Percentiles rank a stretch among this genome's conserved stretches.
phyloP scores from a whole-genome alignment of 1,140 invertebrate species.

The Parapsyche elsis region DNA sequence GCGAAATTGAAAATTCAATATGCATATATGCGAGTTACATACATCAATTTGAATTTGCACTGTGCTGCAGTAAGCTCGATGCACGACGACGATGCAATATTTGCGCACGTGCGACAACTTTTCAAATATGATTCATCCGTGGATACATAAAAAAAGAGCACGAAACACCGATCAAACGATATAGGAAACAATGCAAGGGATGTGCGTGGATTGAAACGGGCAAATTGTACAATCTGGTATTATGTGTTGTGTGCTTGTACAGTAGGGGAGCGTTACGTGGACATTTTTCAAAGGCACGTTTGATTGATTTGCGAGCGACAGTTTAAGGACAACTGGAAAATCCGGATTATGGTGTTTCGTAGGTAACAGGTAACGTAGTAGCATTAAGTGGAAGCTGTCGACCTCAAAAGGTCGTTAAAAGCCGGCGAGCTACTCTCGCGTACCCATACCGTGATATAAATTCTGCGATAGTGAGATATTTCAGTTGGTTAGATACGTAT shows the following conservation, averaged over 20 bases:
- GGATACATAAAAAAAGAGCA: too few relatives aligned
- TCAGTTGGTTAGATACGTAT: too few relatives aligned
- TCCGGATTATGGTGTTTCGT: conserved; percentile 41
- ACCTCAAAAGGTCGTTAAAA: conserved; percentile 45
- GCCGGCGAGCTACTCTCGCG: conserved; percentile 20
- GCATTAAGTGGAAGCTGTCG: conserved; percentile 39
- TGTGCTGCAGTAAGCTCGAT: background rate
- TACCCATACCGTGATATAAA: background rate
- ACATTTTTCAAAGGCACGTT: background rate
- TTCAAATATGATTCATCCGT: too few relatives aligned
- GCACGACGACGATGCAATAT: background rate
- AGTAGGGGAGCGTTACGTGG: too few relatives aligned
- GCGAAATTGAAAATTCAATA: conserved; percentile 30
- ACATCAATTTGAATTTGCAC: conserved; percentile 6
- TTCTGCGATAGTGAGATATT: too few relatives aligned
- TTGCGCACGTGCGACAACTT: too few relatives aligned
- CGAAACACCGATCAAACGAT: too few relatives aligned
- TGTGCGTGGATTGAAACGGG: too few relatives aligned
- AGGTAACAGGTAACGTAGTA: conserved; percentile 42
- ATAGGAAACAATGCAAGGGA: too few relatives aligned
- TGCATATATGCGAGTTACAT: background rate
- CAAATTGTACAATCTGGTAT: too few relatives aligned
- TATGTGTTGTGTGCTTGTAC: too few relatives aligned
- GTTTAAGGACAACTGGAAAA: conserved; percentile 27
- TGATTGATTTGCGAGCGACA: conserved; percentile 33